Evolutionary conservation across 2,888 invertebrate species (phyloP).

Genomic region (Cheilosia grossa): DNA sequence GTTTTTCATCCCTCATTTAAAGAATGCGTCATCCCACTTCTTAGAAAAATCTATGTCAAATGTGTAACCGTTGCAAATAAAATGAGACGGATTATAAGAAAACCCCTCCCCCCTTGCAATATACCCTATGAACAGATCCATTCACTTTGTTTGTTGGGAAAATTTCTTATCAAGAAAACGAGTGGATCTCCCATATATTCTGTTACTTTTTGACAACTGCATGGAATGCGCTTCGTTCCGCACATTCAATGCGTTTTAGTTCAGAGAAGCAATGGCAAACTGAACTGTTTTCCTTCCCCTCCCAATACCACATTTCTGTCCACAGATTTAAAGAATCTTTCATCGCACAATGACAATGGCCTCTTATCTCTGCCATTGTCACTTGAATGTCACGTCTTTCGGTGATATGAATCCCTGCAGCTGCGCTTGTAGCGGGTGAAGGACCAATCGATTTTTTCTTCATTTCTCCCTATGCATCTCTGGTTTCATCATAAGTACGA

Average conservation of each 20-base stretch:
- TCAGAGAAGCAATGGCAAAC: neutral
- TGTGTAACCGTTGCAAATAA: too few relatives aligned
- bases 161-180: too few relatives aligned
- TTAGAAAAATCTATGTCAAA: too few relatives aligned
- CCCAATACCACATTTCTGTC: neutral
- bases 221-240: neutral
- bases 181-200: too few relatives aligned
- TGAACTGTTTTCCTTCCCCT: neutral
- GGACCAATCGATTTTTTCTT: slow-evolving; percentile 65
- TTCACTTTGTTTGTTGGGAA: too few relatives aligned
- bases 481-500: slow-evolving; percentile 9
- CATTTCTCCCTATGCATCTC: neutral
- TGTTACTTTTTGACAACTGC: too few relatives aligned
- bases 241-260: neutral
- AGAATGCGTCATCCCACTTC: too few relatives aligned
- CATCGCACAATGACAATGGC: slow-evolving; percentile 8
- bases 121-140: too few relatives aligned
- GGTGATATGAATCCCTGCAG: slow-evolving; percentile 17
- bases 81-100: too few relatives aligned
- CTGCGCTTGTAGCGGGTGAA: slow-evolving; percentile 42
- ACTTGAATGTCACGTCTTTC: slow-evolving; percentile 45
- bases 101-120: too few relatives aligned
- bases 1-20: too few relatives aligned
- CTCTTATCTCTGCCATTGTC: slow-evolving; percentile 19
- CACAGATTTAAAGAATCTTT: neutral